Evolutionary conservation across 2,888 invertebrate species (phyloP).

Genomic region (Xestia ashworthii): DNA sequence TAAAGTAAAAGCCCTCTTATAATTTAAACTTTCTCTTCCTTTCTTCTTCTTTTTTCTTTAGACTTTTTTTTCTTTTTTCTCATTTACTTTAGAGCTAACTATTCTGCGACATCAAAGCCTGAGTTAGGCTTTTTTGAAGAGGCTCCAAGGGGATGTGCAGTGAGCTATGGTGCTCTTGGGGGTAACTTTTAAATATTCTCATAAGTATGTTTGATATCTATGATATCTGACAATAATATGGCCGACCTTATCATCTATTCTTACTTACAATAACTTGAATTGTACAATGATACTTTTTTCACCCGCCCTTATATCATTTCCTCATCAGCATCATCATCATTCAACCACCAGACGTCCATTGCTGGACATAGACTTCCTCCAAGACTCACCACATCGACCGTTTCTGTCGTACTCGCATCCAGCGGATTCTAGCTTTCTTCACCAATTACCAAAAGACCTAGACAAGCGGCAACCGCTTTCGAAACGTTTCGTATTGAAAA

Average conservation of each 20-base stretch:
- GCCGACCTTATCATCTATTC: background rate
- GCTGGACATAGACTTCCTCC: background rate
- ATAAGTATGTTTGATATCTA: background rate
- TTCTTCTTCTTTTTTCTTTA: no score
- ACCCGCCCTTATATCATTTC: background rate
- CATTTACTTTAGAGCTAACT: no score
- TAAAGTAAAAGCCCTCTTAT: background rate
- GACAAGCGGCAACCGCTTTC: background rate
- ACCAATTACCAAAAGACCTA: background rate
- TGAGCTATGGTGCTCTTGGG: background rate
- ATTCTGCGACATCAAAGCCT: conserved; percentile 28
- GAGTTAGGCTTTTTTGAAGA: conserved; percentile 43
- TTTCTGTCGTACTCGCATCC: background rate
- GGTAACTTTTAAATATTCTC: background rate
- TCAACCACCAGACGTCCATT: background rate
- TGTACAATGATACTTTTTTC: background rate
- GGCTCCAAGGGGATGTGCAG: conserved; percentile 12
- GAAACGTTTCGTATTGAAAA: background rate
- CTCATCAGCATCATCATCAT: background rate
- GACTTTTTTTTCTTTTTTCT: no score
- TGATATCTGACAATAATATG: background rate
- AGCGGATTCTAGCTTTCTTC: background rate
- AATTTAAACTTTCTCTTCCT: no score
- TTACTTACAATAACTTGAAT: no score
- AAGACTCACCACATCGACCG: background rate